phyloP scores from a whole-genome alignment of 2,888 invertebrate genomes.

The Brachypterus glaber region DNA sequence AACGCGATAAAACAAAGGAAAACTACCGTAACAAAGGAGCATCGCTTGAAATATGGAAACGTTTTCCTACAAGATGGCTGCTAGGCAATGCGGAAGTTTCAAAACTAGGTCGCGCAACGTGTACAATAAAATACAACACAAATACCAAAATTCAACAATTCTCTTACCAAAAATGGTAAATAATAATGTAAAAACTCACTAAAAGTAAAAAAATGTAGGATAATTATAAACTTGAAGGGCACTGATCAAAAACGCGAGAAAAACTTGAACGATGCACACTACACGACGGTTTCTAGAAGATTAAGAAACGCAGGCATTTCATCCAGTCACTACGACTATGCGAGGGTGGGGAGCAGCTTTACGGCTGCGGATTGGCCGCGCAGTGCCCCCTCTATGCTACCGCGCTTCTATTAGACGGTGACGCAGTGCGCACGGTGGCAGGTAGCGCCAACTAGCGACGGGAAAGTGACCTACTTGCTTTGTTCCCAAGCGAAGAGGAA shows the following conservation, averaged over 20 bases:
- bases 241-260: too few relatives aligned
- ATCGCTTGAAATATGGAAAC: too few relatives aligned
- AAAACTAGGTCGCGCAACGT: constrained; percentile 44
- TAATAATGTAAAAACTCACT: too few relatives aligned
- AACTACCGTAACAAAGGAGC: too few relatives aligned
- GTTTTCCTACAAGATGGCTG: constrained; percentile 37
- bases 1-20: too few relatives aligned
- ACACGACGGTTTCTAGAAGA: constrained; percentile 34
- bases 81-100: constrained; percentile 42
- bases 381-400: constrained; percentile 22
- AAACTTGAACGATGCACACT: constrained; percentile 46
- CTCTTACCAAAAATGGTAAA: too few relatives aligned
- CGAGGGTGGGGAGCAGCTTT: constrained; percentile 18
- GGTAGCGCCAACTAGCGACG: too few relatives aligned
- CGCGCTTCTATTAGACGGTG: constrained; percentile 26
- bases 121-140: too few relatives aligned
- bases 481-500: constrained; percentile 17
- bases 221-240: too few relatives aligned
- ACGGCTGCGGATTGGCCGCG: constrained; percentile 26
- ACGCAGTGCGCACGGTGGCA: constrained; percentile 36
- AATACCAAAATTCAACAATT: too few relatives aligned
- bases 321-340: constrained; percentile 23
- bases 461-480: constrained; percentile 18
- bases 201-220: too few relatives aligned
- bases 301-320: constrained; percentile 31